A percentile compares a stretch with the other conserved stretches of the same genome.
Conservation (phyloP, 1,140 invertebrate species). For the Micrasema minimum region DNA sequence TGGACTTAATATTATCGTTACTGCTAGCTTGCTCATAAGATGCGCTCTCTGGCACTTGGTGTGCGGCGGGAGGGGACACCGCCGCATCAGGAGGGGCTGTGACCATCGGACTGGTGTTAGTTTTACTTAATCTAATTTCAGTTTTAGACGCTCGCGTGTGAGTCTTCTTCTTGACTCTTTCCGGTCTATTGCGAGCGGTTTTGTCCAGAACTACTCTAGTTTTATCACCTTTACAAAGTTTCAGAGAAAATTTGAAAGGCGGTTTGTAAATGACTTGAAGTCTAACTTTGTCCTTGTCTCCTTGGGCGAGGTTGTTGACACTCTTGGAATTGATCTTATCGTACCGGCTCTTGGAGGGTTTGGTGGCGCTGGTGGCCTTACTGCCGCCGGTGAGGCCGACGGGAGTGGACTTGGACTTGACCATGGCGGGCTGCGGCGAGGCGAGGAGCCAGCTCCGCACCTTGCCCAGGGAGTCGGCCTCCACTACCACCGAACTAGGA, state of each 20-base stretch:
- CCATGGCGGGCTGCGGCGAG: conserved; percentile 70
- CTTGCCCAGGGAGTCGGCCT: conserved; percentile 80
- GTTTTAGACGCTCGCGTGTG: conserved; percentile 27
- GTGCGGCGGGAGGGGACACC: conserved; percentile 56
- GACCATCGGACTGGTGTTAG: conserved; percentile 45
- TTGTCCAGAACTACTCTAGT: conserved; percentile 66
- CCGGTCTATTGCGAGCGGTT: conserved; percentile 62
- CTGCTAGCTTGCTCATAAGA: conserved; percentile 47
- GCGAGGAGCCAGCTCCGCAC: conserved; percentile 86
- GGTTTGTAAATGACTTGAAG: conserved; percentile 87
- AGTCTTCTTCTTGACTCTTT: conserved; percentile 60
- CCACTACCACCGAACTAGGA: conserved; percentile 50
- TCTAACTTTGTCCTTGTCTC: conserved; percentile 74
- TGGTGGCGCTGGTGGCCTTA: conserved; percentile 57
- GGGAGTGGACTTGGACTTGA: conserved; percentile 80
- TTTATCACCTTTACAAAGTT: conserved; percentile 75
- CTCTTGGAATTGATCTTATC: conserved; percentile 62
- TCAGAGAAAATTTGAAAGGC: conserved; percentile 85
- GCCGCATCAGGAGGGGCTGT: conserved; percentile 60
- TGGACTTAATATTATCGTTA: conserved; percentile 51
- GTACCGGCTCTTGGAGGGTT: conserved; percentile 29
- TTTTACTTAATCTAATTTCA: conserved; percentile 50
- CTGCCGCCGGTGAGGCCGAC: conserved; percentile 67
- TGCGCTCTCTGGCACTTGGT: conserved; percentile 37
- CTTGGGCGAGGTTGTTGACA: conserved; percentile 65